These are phyloP conservation scores for Cantharis rufa DNA, from an alignment of 2,888 invertebrate species.

Conservation along the genomic window DNA sequence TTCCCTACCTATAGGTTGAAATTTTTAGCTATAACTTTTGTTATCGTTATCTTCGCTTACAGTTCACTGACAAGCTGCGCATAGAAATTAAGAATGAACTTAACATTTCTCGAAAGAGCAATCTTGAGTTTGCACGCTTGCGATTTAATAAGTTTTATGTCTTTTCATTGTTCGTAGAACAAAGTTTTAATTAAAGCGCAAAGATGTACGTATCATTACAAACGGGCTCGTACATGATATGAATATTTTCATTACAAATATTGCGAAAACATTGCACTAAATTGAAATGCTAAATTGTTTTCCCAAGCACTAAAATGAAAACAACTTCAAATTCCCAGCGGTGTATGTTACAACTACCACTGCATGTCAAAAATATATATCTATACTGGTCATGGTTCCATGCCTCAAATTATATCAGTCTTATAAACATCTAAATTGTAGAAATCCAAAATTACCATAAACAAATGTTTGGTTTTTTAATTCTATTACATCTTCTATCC, in stretches of 20 bases:
- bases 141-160: conserved; percentile 48
- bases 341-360: neutral
- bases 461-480: neutral
- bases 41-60: conserved; percentile 26
- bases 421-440: too few relatives aligned
- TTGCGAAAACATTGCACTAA: neutral
- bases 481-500: neutral
- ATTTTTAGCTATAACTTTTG: conserved; percentile 1
- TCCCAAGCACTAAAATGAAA: neutral
- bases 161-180: conserved; percentile 47
- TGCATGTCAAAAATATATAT: neutral
- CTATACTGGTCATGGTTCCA: neutral
- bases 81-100: conserved; percentile 46
- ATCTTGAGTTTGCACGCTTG: conserved; percentile 49
- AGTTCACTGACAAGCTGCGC: conserved; percentile 41
- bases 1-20: neutral
- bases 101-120: conserved; percentile 49
- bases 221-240: conserved; percentile 24
- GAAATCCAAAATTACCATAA: neutral
- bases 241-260: conserved; percentile 14
- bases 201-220: conserved; percentile 22
- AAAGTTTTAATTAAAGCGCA: conserved; percentile 40
- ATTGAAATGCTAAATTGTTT: neutral
- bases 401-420: neutral
- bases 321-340: neutral